Evolutionary conservation across 1,140 invertebrate genomes (phyloP), one percentile per base, ranked within the genome.

Genomic region (Pogonomyrmex californicus): DNA sequence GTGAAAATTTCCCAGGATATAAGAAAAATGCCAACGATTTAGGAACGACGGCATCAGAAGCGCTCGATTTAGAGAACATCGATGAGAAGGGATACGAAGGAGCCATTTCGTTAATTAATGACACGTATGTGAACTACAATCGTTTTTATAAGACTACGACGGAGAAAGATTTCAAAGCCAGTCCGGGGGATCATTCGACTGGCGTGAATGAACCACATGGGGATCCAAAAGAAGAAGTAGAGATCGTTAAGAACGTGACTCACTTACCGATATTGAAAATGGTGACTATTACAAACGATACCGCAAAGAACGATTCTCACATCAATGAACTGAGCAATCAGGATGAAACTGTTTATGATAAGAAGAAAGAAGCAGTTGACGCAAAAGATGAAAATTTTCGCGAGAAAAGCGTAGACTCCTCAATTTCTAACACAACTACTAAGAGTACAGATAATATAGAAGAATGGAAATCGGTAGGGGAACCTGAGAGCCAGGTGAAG

Each of bases 81-180:
- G 86, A 86, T 5, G 86, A 78, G 56, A 79, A 79, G 17, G 49
- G 6, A 60, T 30, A 60, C 38, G 38, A 71, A 58, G 54, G 51
- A 71, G 30, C 75, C 6, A 88, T 94, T 17, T 95, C 94, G 7
- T 79, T 95, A 23, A 89, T 91, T 14, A 93, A 93, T 4, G 94
- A 95, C 63, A 95, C 94, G 0, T 89, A 92, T 60, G 93, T 95
- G 0, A 95, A 95, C 75, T 92, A 93, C 58, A 88, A 91, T 41
- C 33, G 54, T 47, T 76, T 30, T 49, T 47, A 75, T 17, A 87
- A 66, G 17, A 87, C 66, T 10, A 33, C 62, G 51, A 75, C 68
- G 17, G 70, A 79, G 10, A 49, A 36, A 12, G 33, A 70, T 51
- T 7, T 4, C 4, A 63, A 49, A 5, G 12, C 5, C 1, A 12